A percentile compares a stretch with the other conserved stretches of the same genome.
Conservation (phyloP, 2,888 invertebrate species). For the Uloborus plumipes region DNA sequence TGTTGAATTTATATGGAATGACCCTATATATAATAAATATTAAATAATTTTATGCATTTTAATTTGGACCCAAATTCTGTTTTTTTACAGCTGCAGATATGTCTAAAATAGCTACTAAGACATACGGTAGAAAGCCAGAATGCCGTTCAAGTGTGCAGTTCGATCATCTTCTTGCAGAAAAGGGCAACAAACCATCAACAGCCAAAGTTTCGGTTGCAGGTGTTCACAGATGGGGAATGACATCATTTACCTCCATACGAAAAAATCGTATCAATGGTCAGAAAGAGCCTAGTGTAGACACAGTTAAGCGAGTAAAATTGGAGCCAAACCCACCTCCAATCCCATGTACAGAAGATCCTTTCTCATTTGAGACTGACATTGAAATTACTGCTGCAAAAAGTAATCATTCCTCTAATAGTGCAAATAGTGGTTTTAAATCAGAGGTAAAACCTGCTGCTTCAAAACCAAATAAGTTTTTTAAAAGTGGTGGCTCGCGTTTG, state of each 20-base stretch:
- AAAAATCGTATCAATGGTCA: conserved; percentile 79
- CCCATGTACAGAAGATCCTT: conserved; percentile 62
- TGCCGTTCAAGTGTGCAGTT: conserved; percentile 76
- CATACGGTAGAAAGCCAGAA: conserved; percentile 65
- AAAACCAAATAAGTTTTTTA: conserved; percentile 67
- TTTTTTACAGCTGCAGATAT: conserved; percentile 33
- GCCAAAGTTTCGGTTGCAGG: conserved; percentile 87
- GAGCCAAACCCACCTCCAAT: conserved; percentile 25
- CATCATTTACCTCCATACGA: conserved; percentile 90
- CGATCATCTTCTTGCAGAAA: conserved; percentile 71
- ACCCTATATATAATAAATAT: too few species aligned
- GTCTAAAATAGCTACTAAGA: conserved; percentile 65
- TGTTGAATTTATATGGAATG: too few species aligned
- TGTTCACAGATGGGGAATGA: conserved; percentile 94
- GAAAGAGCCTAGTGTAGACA: conserved; percentile 50
- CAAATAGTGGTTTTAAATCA: conserved; percentile 1
- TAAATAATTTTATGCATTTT: neutral
- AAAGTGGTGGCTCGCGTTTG: conserved; percentile 57
- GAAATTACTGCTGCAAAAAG: conserved; percentile 24
- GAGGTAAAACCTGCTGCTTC: conserved; percentile 37
- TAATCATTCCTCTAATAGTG: conserved; percentile 9
- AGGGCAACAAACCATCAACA: conserved; percentile 83
- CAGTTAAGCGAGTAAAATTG: conserved; percentile 47
- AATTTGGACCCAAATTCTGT: neutral
- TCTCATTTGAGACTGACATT: conserved; percentile 64